phyloP scores from a whole-genome alignment of 2,888 invertebrate genomes.

The Ormia ochracea region DNA sequence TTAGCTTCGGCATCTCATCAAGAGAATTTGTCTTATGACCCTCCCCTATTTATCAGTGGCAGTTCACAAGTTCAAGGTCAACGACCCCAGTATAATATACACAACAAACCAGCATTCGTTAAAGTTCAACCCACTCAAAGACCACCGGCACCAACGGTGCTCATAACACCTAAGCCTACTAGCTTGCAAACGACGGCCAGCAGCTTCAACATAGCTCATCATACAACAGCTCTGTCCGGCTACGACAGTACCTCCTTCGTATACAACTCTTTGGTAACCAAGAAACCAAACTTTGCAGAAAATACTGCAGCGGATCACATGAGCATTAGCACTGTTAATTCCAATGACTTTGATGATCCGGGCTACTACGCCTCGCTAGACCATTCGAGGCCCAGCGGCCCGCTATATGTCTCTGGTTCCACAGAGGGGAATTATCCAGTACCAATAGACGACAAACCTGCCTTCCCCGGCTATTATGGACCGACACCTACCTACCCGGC shows the following conservation, averaged over 20 bases:
- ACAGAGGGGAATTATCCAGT: constrained; percentile 67
- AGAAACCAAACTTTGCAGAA: constrained; percentile 66
- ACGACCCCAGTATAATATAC: constrained; percentile 64
- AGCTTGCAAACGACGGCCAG: constrained; percentile 68
- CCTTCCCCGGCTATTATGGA: constrained; percentile 75
- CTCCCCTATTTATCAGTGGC: constrained; percentile 67
- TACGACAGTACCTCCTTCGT: constrained; percentile 76
- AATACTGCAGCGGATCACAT: constrained; percentile 63
- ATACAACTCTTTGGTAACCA: constrained; percentile 71
- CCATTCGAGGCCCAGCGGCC: constrained; percentile 43
- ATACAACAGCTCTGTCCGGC: constrained; percentile 59
- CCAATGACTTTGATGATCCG: constrained; percentile 76
- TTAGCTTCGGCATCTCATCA: constrained; percentile 57
- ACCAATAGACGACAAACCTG: constrained; percentile 74
- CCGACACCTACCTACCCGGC: constrained; percentile 75
- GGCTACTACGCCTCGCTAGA: constrained; percentile 72
- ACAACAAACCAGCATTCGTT: constrained; percentile 73
- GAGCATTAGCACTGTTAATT: constrained; percentile 67
- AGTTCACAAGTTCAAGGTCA: constrained; percentile 70
- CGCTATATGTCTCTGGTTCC: constrained; percentile 65
- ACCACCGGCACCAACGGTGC: constrained; percentile 81
- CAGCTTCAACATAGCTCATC: constrained; percentile 58
- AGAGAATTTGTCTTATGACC: constrained; percentile 66
- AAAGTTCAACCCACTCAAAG: constrained; percentile 77
- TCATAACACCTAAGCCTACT: constrained; percentile 84